Conservation (phyloP, 2,888 invertebrate species). For the Limnephilus rhombicus region DNA sequence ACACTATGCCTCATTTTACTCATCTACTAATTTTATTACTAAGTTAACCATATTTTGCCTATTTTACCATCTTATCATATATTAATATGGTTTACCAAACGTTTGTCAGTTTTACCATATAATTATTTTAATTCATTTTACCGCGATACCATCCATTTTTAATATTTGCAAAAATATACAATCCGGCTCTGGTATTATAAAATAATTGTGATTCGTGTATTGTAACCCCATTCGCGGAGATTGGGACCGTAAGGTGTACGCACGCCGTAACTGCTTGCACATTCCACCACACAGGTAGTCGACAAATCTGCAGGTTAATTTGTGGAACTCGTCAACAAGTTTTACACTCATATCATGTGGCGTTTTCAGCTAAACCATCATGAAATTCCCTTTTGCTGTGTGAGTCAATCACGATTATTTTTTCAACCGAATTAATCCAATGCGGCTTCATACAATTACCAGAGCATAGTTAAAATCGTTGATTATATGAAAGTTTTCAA, state of each 20-base stretch:
- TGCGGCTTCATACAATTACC: not conserved
- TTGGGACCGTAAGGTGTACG: not conserved
- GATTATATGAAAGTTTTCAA: not conserved
- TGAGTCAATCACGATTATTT: not conserved
- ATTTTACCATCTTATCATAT: too few species aligned
- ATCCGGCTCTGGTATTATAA: not conserved
- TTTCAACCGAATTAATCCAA: not conserved
- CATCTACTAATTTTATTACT: too few species aligned
- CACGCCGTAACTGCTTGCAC: not conserved
- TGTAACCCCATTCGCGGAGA: not conserved
- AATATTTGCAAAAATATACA: not conserved
- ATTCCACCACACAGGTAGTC: not conserved
- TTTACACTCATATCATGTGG: not conserved
- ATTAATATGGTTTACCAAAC: too few species aligned
- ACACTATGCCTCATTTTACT: too few species aligned
- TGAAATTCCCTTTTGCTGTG: not conserved
- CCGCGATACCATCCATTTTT: too few species aligned
- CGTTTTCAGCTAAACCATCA: not conserved
- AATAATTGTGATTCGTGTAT: not conserved
- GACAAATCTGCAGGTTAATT: not conserved
- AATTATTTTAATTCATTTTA: too few species aligned
- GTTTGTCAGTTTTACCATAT: too few species aligned
- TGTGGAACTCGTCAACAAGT: not conserved
- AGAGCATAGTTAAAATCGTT: not conserved
- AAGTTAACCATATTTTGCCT: too few species aligned